phyloP scores from a whole-genome alignment of 1,140 invertebrate species.

The Homarus americanus region DNA sequence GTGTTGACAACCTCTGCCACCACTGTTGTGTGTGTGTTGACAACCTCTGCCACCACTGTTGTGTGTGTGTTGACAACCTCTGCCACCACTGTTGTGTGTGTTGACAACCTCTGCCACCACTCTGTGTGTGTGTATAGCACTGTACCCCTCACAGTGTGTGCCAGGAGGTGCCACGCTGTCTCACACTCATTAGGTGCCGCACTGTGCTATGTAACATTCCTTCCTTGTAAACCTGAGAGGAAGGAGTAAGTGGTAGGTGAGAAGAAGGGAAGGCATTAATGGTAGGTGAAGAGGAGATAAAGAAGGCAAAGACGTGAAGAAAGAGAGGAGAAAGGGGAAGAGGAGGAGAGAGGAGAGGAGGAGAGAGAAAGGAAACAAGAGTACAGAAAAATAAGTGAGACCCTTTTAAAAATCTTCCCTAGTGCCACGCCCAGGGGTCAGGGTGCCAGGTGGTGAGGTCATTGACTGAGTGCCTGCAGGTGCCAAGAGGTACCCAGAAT shows the following conservation, averaged over 20 bases:
- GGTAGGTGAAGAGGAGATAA: background rate
- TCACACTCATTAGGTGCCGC: background rate
- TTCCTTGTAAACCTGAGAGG: background rate
- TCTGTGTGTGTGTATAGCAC: too few species aligned
- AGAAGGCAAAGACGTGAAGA: background rate
- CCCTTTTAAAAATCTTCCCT: too few species aligned
- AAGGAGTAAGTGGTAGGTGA: background rate
- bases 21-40: too few species aligned
- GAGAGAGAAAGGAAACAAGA: slow-evolving; percentile 4
- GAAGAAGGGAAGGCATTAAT: background rate
- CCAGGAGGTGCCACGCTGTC: slow-evolving; percentile 10
- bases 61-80: too few species aligned
- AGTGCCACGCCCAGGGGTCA: too few species aligned
- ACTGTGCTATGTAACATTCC: background rate
- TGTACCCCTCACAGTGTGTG: too few species aligned
- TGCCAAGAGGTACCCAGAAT: too few species aligned
- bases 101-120: too few species aligned
- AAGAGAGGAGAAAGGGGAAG: background rate
- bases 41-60: too few species aligned
- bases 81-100: too few species aligned
- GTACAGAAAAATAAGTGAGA: background rate
- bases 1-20: too few species aligned
- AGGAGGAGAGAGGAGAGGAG: background rate
- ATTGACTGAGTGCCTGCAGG: too few species aligned
- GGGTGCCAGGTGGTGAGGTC: background rate